Evolutionary conservation across 2,888 invertebrate species (phyloP).

Genomic region (Megalurothrips usitatus): DNA sequence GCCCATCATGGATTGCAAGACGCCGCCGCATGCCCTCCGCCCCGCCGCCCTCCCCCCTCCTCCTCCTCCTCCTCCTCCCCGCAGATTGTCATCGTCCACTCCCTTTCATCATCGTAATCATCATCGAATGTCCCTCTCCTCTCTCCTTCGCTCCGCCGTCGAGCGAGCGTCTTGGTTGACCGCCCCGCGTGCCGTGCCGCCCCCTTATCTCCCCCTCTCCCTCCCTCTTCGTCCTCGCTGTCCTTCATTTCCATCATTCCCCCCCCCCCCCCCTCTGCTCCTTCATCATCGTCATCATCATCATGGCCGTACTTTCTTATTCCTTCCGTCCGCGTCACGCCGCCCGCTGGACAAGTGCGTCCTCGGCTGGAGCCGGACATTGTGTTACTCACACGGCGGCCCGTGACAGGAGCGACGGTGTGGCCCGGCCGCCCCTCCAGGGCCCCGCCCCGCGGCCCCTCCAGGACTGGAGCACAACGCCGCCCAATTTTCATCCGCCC

Average conservation of each 20-base stretch:
- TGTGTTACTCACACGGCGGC: too few species aligned
- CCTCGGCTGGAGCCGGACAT: too few species aligned
- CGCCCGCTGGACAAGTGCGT: too few species aligned
- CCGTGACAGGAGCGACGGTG: too few species aligned
- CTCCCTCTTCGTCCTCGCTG: background rate
- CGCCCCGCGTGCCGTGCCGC: background rate
- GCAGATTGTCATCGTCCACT: constrained; percentile 9
- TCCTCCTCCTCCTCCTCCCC: background rate
- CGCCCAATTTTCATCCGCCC: too few species aligned
- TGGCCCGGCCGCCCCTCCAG: too few species aligned
- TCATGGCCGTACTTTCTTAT: too few species aligned
- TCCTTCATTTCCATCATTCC: background rate
- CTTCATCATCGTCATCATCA: background rate
- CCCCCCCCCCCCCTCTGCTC: too few species aligned
- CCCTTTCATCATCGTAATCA: constrained; percentile 23
- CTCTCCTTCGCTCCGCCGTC: background rate
- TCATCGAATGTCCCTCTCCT: constrained; percentile 12
- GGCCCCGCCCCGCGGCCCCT: too few species aligned
- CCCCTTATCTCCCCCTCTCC: background rate
- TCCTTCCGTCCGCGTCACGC: too few species aligned
- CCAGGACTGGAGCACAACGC: too few species aligned
- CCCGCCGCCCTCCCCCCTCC: background rate
- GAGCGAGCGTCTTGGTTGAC: constrained; percentile 10
- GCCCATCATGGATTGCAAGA: constrained; percentile 10
- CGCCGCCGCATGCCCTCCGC: background rate